Evolutionary conservation across 2,888 invertebrate species (phyloP).

Genomic region (Pachliopta kotzebuea): DNA sequence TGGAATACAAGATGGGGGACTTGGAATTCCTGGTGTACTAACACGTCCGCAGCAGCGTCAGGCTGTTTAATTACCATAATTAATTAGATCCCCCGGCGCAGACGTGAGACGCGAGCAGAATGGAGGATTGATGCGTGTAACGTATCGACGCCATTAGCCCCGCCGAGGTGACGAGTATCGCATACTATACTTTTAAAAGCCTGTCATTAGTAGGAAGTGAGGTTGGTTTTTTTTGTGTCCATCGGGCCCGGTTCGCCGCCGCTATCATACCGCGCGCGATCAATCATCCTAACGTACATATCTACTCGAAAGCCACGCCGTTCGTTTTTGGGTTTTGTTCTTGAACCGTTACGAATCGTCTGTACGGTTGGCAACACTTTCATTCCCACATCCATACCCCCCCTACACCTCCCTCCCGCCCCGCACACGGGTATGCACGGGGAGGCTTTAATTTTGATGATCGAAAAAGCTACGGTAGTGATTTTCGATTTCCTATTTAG

Average conservation of each 20-base stretch:
- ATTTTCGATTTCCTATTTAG: slow-evolving; percentile 29
- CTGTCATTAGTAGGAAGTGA: slow-evolving; percentile 67
- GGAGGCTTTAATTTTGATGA: slow-evolving; percentile 31
- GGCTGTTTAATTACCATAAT: slow-evolving; percentile 76
- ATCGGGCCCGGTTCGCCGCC: slow-evolving; percentile 39
- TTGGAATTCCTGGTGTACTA: slow-evolving; percentile 43
- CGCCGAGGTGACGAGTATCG: slow-evolving; percentile 62
- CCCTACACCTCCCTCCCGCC: not conserved
- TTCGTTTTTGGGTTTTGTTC: slow-evolving; percentile 43
- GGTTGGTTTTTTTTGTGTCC: slow-evolving; percentile 49
- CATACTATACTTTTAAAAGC: slow-evolving; percentile 60
- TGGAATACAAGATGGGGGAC: slow-evolving; percentile 43
- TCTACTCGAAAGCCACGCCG: slow-evolving; percentile 35
- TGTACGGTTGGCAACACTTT: slow-evolving; percentile 32
- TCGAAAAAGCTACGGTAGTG: slow-evolving; percentile 30
- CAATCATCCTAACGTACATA: slow-evolving; percentile 60
- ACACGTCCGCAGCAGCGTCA: slow-evolving; percentile 49
- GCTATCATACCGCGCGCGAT: slow-evolving; percentile 59
- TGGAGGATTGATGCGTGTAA: slow-evolving; percentile 73
- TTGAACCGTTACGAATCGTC: slow-evolving; percentile 54
- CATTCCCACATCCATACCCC: slow-evolving; percentile 29
- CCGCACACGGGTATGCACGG: slow-evolving; percentile 21
- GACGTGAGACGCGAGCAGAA: slow-evolving; percentile 74
- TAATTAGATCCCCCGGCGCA: slow-evolving; percentile 72
- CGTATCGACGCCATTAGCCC: slow-evolving; percentile 69